These are phyloP conservation scores for Otus sunia DNA, from an alignment of 2,113 vertebrate species.

Conservation along the genomic window DNA sequence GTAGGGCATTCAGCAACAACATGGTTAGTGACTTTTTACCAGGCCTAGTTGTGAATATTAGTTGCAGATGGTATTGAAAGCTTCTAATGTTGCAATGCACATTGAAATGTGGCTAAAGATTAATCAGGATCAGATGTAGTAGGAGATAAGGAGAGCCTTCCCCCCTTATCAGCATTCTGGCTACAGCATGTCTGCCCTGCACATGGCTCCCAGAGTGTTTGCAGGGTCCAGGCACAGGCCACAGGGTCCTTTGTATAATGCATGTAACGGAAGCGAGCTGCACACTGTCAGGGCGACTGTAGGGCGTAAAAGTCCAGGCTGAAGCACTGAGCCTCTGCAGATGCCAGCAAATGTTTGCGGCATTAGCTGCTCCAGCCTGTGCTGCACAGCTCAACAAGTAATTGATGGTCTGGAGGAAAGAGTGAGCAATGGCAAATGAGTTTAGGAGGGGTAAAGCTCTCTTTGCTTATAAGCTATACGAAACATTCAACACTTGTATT, in stretches of 20 bases:
- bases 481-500: not conserved
- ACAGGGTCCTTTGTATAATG: not conserved
- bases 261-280: rapidly evolving
- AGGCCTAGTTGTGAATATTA: not conserved
- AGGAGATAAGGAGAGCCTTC: not conserved
- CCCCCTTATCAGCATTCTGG: not conserved
- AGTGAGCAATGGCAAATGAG: not conserved
- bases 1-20: not conserved
- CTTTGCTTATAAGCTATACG: not conserved
- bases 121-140: not conserved
- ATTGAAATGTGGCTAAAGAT: not conserved
- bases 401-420: not conserved
- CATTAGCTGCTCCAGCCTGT: rapidly evolving
- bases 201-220: not conserved
- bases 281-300: no score
- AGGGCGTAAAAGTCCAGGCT: not conserved
- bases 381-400: no score
- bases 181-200: not conserved
- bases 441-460: not conserved
- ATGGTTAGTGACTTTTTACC: not conserved
- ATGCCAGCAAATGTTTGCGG: rapidly evolving
- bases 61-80: not conserved
- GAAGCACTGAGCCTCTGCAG: not conserved
- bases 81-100: not conserved
- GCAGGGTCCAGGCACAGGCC: not conserved